These are phyloP conservation scores for Micropterix aruncella DNA, from an alignment of 2,888 invertebrate species.

Conservation along the genomic window DNA sequence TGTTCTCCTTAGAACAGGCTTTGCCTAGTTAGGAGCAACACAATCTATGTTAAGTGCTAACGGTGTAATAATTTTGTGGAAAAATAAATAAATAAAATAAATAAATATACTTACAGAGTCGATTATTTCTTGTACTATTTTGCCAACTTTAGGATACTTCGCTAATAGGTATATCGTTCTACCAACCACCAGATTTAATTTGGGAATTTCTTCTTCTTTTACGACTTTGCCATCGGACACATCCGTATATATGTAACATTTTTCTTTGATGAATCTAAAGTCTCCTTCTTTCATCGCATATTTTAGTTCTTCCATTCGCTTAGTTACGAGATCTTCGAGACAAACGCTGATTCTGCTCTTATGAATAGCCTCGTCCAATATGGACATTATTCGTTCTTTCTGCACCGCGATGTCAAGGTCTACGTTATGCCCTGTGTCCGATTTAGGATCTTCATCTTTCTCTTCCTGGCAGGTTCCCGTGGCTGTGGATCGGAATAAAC, in stretches of 20 bases:
- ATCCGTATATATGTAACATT: too few relatives aligned
- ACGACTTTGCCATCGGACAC: too few relatives aligned
- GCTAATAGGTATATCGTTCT: neutral
- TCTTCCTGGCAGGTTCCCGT: too few relatives aligned
- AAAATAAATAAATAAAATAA: neutral
- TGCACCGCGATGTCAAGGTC: conserved; percentile 39
- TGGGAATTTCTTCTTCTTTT: too few relatives aligned
- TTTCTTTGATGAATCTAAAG: too few relatives aligned
- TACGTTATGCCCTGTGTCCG: too few relatives aligned
- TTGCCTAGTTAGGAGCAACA: too few relatives aligned
- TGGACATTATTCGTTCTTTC: conserved; percentile 36
- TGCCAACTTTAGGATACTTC: neutral
- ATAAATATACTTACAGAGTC: neutral
- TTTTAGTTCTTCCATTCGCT: neutral
- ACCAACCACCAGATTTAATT: neutral
- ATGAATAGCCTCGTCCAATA: conserved; percentile 32
- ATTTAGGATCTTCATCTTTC: conserved; percentile 1
- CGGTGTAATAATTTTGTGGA: too few relatives aligned
- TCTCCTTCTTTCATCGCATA: neutral
- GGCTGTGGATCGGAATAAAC: too few relatives aligned
- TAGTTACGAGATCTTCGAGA: conserved; percentile 22
- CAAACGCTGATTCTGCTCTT: conserved; percentile 32
- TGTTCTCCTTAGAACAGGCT: too few relatives aligned
- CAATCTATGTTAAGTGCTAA: too few relatives aligned
- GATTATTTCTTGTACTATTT: neutral